These are phyloP conservation scores for Bellardia pandia DNA, from an alignment of 2,888 invertebrate genomes.

Conservation along the genomic window DNA sequence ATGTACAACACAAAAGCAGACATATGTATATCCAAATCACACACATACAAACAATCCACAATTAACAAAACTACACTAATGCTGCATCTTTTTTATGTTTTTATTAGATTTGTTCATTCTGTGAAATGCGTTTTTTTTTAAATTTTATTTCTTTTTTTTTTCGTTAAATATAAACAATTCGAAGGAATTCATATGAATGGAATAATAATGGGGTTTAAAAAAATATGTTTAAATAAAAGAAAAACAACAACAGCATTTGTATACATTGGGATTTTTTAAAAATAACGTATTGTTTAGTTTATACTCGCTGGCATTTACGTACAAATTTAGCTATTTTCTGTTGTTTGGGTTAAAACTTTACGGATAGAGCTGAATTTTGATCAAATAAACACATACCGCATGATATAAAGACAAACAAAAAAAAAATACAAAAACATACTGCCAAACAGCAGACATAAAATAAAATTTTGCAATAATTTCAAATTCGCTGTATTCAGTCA, in stretches of 20 bases:
- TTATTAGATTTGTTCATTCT: slow-evolving; percentile 11
- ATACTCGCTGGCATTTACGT: not conserved
- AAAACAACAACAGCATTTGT: slow-evolving; percentile 32
- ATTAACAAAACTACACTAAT: slow-evolving; percentile 17
- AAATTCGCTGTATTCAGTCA: slow-evolving; percentile 33
- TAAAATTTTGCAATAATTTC: slow-evolving; percentile 39
- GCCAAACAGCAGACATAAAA: slow-evolving; percentile 1
- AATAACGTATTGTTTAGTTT: slow-evolving; percentile 23
- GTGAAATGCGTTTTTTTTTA: slow-evolving; percentile 9
- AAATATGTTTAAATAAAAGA: slow-evolving; percentile 28
- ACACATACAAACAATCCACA: not conserved
- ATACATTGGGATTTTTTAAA: slow-evolving; percentile 18
- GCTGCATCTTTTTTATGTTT: slow-evolving; percentile 28
- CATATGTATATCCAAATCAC: not conserved
- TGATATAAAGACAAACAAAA: not conserved
- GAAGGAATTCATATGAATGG: slow-evolving; percentile 37
- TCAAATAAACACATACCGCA: not conserved
- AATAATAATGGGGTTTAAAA: slow-evolving; percentile 15
- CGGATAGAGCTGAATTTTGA: not conserved
- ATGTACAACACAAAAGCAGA: not conserved
- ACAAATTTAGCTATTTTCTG: not conserved
- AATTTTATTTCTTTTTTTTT: not conserved
- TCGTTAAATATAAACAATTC: slow-evolving; percentile 44
- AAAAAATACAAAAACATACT: slow-evolving; percentile 1
- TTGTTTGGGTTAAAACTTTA: slow-evolving; percentile 1